Base-by-base conservation (phyloP, 2,797 vertebrate species). In the Lithobates sylvaticus region DNA sequence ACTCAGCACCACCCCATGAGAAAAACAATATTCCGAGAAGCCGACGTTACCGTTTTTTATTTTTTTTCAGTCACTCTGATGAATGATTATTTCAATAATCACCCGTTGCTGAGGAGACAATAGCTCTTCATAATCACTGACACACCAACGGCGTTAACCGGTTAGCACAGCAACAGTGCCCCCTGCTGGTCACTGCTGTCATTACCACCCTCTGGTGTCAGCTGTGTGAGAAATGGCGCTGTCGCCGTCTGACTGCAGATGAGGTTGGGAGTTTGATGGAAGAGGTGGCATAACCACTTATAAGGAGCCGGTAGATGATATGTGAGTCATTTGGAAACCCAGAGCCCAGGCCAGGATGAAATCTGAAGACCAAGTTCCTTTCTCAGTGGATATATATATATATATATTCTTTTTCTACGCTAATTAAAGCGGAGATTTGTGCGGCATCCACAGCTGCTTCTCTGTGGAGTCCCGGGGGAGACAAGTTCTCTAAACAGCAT, bases 351-450 rank as follows among this genome's bases (percentile, higher is more conserved):
- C 39, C 39, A 21, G 23, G 3, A 15, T 21, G 15, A 21, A 64
- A 21, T 2, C 18, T 65, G 64, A 23, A n/a, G 27, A n/a, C 47
- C 76, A 15, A 27, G 16, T 16, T 50, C 73, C n/a, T 42, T 10
- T 39, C 73, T 16, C 32, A 44, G 23, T 13, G 50, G 12, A 32
- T 44, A 7, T 36, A 5, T 36, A 7, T 36, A 39, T 47, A 47
- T 47, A 47, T 15, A 47, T 13, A 15, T 47, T 23, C 26, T 26
- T 78, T 77, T 23, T 47, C 78, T 54, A 69, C 39, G 47, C 77
- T 86, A 83, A 86, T 86, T 86, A 86, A 86, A 86, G 85, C 23
- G 74, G 74, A 78, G 76, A 86, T 71, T 70, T 78, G 76, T 81
- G 75, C 80, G 23, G 39, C 21, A 47, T 77, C 32, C 75, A 29